Percentiles rank a stretch among this genome's conserved stretches.
Evolutionary conservation across 1,140 invertebrate genomes (phyloP).

Genomic region (Probaryconus sp.): DNA sequence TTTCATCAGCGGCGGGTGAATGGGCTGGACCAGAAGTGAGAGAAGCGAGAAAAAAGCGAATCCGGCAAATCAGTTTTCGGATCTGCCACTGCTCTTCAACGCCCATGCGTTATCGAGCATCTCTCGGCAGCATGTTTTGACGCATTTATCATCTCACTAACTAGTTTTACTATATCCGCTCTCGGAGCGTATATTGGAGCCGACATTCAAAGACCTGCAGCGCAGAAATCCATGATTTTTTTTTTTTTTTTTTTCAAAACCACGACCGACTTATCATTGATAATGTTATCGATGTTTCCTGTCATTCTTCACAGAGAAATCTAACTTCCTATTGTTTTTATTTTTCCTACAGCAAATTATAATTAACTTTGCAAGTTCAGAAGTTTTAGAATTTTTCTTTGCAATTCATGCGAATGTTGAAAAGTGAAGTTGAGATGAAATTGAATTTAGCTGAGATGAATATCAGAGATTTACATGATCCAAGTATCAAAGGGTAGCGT

Average conservation of each 20-base stretch:
- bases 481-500: background rate
- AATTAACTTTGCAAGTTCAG: too few species aligned
- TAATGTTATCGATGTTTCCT: too few species aligned
- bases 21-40: constrained; percentile 15
- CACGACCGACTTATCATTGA: constrained; percentile 39
- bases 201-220: constrained; percentile 10
- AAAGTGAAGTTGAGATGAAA: too few species aligned
- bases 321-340: too few species aligned
- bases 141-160: constrained; percentile 69
- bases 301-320: too few species aligned
- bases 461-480: background rate
- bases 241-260: too few species aligned
- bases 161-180: constrained; percentile 67
- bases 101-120: constrained; percentile 53
- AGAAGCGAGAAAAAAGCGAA: constrained; percentile 36
- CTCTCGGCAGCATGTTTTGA: constrained; percentile 53
- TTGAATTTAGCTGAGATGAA: too few species aligned
- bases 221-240: constrained; percentile 19
- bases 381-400: too few species aligned
- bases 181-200: constrained; percentile 39
- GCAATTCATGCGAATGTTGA: too few species aligned
- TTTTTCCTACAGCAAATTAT: too few species aligned
- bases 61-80: constrained; percentile 58
- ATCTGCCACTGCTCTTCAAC: constrained; percentile 69
- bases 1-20: constrained; percentile 51